Evolutionary conservation across 30 jellyfish, hydroid and myxozoan genomes (phyloP), one percentile per base, ranked within the genome.

Genomic region (Nemopilema nomurai): DNA sequence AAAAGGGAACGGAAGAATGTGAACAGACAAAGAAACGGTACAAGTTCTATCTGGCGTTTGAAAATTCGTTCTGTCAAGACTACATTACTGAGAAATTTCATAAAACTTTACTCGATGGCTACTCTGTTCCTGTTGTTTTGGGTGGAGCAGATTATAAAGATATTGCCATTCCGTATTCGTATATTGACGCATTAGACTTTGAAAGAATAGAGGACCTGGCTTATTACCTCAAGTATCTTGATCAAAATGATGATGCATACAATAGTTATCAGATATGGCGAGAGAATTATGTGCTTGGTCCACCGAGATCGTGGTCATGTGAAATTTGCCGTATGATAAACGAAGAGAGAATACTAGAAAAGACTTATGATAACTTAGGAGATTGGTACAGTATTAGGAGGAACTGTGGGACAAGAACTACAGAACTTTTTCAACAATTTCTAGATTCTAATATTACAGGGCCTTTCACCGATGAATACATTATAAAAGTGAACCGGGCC

Each of bases 21-120:
- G 70, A 53, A 1, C 24, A 83, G 50, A n/a, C 52, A 49, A 52
- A 64, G 30, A 88, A 71, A 78, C 89, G 87, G n/a, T 92, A 92
- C 89, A 92, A 92, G 75, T 92, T 92, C 69, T 92, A 77, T 66
- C 67, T 92, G 19, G 98, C 98, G 23, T 76, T 87, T 77, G 98
- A 92, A 73, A 92, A 87, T 78, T 73, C 96, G 23, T 87, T 87
- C 73, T 92, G 98, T 68, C 68, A 25, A 20, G 98, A 92, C 67
- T 92, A 87, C 76, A 79, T 84, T 18, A 70, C 98, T 3, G 97
- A 92, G 77, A 92, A 88, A 69, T 82, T 67, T 49, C 33, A 81
- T 50, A 83, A 92, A 79, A 87, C 97, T 1, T 25, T 92, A 8
- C 52, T 92, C 18, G 97, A 92, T 66, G 97, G 90, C 16, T 68